Conservation (phyloP, 2,888 invertebrate species). For the Heliconius aoede region DNA sequence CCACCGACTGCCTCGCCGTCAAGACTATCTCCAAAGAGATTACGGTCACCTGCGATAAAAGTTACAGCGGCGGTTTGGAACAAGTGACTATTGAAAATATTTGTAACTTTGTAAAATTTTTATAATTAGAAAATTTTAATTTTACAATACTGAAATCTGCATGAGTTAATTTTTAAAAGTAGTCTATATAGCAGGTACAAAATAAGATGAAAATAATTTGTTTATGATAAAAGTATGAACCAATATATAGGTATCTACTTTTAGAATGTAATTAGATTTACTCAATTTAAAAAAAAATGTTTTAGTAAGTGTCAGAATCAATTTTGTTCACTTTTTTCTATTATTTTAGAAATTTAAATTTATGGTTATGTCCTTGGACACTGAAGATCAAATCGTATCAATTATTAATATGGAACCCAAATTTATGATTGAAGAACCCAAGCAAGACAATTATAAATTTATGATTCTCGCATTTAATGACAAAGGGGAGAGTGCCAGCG, state of each 20-base stretch:
- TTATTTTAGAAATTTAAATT: conserved; percentile 72
- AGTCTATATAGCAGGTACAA: no score
- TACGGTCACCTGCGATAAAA: conserved; percentile 65
- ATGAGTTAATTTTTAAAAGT: no score
- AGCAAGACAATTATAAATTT: conserved; percentile 66
- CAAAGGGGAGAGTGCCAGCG: conserved; percentile 71
- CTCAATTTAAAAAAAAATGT: no score
- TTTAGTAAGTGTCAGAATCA: no score
- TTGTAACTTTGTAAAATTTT: no score
- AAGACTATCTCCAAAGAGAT: conserved; percentile 60
- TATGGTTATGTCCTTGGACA: conserved; percentile 58
- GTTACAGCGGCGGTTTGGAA: conserved; percentile 72
- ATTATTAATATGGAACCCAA: conserved; percentile 70
- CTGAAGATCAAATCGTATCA: conserved; percentile 64
- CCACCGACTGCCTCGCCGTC: conserved; percentile 62
- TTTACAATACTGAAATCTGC: no score
- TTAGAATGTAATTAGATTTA: no score
- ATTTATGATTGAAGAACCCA: conserved; percentile 70
- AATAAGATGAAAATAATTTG: no score
- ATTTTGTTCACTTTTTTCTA: not conserved
- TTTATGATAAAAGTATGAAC: no score
- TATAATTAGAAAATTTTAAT: no score
- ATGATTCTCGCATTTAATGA: conserved; percentile 70
- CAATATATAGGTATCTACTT: no score
- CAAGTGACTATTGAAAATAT: conserved; percentile 59